Base-by-base conservation (phyloP, 2,888 invertebrate genomes). In the Diplazon laetatorius region DNA sequence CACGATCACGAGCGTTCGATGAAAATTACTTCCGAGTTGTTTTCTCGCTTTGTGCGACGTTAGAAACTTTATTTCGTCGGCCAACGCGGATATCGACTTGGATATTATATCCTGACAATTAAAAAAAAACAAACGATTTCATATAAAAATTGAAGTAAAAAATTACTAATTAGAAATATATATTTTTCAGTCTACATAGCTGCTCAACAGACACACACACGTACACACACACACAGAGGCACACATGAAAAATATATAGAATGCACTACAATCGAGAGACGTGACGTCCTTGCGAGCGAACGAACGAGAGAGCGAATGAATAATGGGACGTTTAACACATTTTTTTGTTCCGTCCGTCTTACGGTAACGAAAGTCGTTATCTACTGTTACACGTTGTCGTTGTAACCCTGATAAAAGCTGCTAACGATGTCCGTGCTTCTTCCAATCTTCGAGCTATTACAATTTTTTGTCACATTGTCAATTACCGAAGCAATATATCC, bases 301-400 rank as follows among this genome's bases (percentile, higher is more conserved):
- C 37, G 37, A 37, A 6, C 20, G 48, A 35, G 50, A 65, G 50
- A 65, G 20, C 48, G 4, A 37, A 65, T 14, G 16, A 48, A 30
- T 63, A 48, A 65, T 65, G 18, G 35, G 35, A 50, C 20, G n/a
- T 65, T 65, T 50, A 50, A 50, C 37, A 39, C 20, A 37, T 50
- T 50, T 65, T 20, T 20, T 22, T 35, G n/a, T 63, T 20, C 37
- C 35, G n/a, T 63, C n/a, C 25, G n/a, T 63, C 48, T 10, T n/a
- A 22, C 22, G 4, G 20, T 20, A 35, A 6, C 16, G 2, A 55
- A 35, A 55, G 55, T 55, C 55, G 35, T 55, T 55, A 55, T 30
- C 14, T 8, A 30, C 30, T 14, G 9, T 16, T 1, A 30, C 55
- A n/a, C 1, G 14, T 12, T 4, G 14, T 8, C 18, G n/a, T 48